Evolutionary conservation across 2,797 vertebrate genomes (phyloP).

Genomic region (Lacerta agilis): DNA sequence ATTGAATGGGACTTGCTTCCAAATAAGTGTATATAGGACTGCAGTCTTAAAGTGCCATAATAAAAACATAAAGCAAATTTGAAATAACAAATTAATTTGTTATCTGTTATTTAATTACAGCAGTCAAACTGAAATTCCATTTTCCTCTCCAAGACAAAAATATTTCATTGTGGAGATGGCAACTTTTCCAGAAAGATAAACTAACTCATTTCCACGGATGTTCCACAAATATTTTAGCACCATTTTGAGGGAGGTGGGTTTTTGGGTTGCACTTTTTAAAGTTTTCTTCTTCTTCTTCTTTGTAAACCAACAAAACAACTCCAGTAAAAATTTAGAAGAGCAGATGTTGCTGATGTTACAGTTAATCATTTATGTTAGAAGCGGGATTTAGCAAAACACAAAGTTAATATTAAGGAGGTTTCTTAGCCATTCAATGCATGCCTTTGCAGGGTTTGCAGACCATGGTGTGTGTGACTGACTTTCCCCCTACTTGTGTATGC

Average conservation of each 20-base stretch:
- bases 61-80: background rate
- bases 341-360: background rate
- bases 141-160: background rate
- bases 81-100: background rate
- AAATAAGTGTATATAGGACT: background rate
- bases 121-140: background rate
- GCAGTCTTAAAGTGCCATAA: background rate
- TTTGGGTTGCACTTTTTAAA: background rate
- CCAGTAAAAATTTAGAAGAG: background rate
- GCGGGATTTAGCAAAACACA: background rate
- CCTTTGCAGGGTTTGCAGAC: background rate
- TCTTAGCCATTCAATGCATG: background rate
- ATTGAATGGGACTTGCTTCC: background rate
- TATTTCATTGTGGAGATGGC: background rate
- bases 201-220: background rate
- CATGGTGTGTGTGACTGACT: background rate
- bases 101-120: constrained; percentile 4
- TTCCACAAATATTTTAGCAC: background rate
- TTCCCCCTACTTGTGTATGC: background rate
- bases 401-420: background rate
- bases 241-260: background rate
- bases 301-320: background rate
- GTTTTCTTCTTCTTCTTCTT: background rate
- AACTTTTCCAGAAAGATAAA: background rate
- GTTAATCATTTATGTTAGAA: background rate